Evolutionary conservation across 2,888 invertebrate genomes (phyloP).

Genomic region (Patella pellucida): DNA sequence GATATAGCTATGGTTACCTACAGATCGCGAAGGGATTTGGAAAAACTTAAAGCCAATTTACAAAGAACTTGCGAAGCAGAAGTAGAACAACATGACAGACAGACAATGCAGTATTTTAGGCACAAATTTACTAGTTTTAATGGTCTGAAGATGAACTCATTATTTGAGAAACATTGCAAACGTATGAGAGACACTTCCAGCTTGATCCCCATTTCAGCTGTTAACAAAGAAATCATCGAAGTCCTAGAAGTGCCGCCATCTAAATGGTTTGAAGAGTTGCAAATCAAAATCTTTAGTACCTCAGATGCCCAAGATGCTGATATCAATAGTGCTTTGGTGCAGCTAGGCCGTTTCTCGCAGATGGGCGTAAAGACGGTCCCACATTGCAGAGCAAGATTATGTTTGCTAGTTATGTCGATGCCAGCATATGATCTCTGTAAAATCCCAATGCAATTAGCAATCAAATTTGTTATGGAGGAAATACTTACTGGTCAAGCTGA

Average conservation of each 20-base stretch:
- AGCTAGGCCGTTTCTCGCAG: slow-evolving; percentile 43
- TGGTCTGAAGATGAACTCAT: slow-evolving; percentile 33
- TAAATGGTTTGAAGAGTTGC: slow-evolving; percentile 46
- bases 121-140: slow-evolving; percentile 41
- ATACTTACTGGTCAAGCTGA: slow-evolving; percentile 43
- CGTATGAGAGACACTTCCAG: slow-evolving; percentile 34
- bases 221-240: background rate
- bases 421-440: slow-evolving; percentile 53
- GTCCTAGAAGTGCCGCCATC: slow-evolving; percentile 14
- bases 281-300: slow-evolving; percentile 32
- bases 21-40: slow-evolving; percentile 35
- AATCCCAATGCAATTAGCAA: slow-evolving; percentile 47
- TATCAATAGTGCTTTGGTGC: slow-evolving; percentile 35
- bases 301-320: slow-evolving; percentile 29
- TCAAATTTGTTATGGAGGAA: slow-evolving; percentile 50
- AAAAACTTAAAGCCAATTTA: slow-evolving; percentile 39
- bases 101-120: slow-evolving; percentile 40
- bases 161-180: slow-evolving; percentile 39
- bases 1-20: slow-evolving; percentile 32
- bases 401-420: slow-evolving; percentile 54
- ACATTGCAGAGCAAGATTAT: slow-evolving; percentile 49
- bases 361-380: slow-evolving; percentile 48
- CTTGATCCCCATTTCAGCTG: slow-evolving; percentile 21
- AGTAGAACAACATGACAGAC: slow-evolving; percentile 47
- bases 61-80: slow-evolving; percentile 42